Evolutionary conservation across 2,888 invertebrate species (phyloP).

Genomic region (Euspilapteryx auroguttella): DNA sequence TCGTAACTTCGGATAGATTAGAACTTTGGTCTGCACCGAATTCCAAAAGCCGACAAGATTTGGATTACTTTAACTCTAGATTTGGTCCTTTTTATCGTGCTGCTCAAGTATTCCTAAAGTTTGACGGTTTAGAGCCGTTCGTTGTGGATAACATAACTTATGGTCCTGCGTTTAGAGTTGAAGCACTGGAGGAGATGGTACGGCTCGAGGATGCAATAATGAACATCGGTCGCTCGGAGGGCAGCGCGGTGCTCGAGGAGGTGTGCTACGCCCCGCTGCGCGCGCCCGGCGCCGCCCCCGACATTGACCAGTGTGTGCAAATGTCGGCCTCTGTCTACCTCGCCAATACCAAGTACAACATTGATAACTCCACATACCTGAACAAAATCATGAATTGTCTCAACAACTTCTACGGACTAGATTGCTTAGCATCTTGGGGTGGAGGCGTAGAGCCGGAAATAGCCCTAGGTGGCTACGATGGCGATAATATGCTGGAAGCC

Average conservation of each 20-base stretch:
- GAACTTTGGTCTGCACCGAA: constrained; percentile 90
- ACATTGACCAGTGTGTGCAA: constrained; percentile 70
- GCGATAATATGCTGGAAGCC: constrained; percentile 36
- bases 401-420: constrained; percentile 32
- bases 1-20: constrained; percentile 85
- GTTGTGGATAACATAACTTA: constrained; percentile 49
- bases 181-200: constrained; percentile 74
- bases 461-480: constrained; percentile 75
- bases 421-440: constrained; percentile 82
- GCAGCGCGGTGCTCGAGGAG: constrained; percentile 39
- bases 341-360: constrained; percentile 55
- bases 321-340: constrained; percentile 85
- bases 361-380: constrained; percentile 48
- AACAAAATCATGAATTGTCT: constrained; percentile 33
- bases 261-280: constrained; percentile 87
- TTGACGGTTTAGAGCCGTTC: constrained; percentile 51
- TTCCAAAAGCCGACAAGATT: constrained; percentile 79
- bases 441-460: constrained; percentile 87
- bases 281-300: constrained; percentile 59
- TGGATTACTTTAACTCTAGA: constrained; percentile 82
- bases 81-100: constrained; percentile 90
- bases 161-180: constrained; percentile 79
- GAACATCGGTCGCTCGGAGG: constrained; percentile 58
- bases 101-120: constrained; percentile 83
- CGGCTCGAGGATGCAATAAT: constrained; percentile 69